Conservation (phyloP, 2,888 invertebrate genomes). For the Bellardia pandia region DNA sequence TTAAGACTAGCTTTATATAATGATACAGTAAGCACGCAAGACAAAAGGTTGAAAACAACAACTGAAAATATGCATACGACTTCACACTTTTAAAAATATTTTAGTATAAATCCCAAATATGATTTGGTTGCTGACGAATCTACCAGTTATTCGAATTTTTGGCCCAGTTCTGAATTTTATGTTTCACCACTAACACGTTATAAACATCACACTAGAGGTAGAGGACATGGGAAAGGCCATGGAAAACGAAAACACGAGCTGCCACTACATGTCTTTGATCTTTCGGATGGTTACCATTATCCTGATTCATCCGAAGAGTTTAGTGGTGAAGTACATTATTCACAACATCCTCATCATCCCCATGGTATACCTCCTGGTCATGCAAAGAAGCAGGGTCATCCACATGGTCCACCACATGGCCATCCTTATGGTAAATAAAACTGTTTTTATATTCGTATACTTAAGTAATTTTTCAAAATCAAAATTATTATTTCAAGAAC, state of each 20-base stretch:
- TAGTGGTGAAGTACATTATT: slow-evolving; percentile 34
- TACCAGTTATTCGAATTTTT: slow-evolving; percentile 48
- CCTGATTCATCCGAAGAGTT: slow-evolving; percentile 39
- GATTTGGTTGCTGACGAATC: slow-evolving; percentile 52
- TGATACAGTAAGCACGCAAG: not conserved
- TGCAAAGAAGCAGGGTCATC: slow-evolving; percentile 9
- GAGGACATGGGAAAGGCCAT: slow-evolving; percentile 14
- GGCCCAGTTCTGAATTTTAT: slow-evolving; percentile 35
- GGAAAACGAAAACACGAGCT: slow-evolving; percentile 21
- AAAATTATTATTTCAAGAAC: slow-evolving; percentile 40
- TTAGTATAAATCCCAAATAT: slow-evolving; percentile 53
- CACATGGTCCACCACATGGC: slow-evolving; percentile 2
- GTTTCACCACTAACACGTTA: slow-evolving; percentile 12
- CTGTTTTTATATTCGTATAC: not conserved
- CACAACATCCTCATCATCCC: slow-evolving; percentile 20
- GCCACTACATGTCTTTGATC: slow-evolving; percentile 14
- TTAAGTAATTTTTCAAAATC: not conserved
- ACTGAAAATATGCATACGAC: not conserved
- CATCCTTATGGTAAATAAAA: slow-evolving; percentile 25
- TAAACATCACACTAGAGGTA: slow-evolving; percentile 29
- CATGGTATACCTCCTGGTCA: slow-evolving; percentile 35
- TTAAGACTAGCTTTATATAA: too few relatives aligned
- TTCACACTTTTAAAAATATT: slow-evolving; percentile 19
- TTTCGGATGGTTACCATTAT: slow-evolving; percentile 4
- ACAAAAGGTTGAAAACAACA: not conserved